Evolutionary conservation across 2,888 invertebrate species (phyloP).

Genomic region (Ectemnius cavifrons): DNA sequence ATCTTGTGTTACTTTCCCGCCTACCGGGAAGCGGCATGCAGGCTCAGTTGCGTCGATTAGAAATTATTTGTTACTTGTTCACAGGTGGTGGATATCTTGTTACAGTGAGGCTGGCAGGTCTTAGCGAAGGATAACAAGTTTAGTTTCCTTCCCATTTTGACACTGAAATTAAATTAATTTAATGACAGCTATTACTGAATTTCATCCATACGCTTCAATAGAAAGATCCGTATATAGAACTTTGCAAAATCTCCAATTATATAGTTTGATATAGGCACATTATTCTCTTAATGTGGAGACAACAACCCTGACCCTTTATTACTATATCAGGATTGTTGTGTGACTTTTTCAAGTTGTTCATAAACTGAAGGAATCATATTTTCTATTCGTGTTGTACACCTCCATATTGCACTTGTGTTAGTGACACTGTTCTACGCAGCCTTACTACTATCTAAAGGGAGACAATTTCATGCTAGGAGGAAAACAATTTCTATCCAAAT

Average conservation of each 20-base stretch:
- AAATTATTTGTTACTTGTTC: constrained; percentile 66
- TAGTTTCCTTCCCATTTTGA: constrained; percentile 78
- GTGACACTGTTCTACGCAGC: no score
- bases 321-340: background rate
- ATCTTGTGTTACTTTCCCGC: constrained; percentile 45
- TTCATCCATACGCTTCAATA: no score
- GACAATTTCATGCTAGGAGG: no score
- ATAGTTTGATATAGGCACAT: background rate
- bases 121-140: constrained; percentile 75
- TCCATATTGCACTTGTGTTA: no score
- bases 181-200: no score
- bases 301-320: background rate
- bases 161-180: constrained; percentile 64
- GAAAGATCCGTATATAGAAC: background rate
- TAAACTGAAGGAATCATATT: no score
- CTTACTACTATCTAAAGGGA: no score
- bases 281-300: background rate
- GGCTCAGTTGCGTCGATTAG: constrained; percentile 54
- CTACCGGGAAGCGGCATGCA: constrained; percentile 44
- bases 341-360: no score
- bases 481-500: no score
- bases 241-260: background rate
- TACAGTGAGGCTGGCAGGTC: constrained; percentile 76
- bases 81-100: constrained; percentile 73
- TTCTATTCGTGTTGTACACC: no score